Percentiles rank a stretch among this genome's conserved stretches.
These are phyloP conservation scores for Drosophila serrata DNA, from an alignment of 1,140 invertebrate genomes.

Conservation along the genomic window DNA sequence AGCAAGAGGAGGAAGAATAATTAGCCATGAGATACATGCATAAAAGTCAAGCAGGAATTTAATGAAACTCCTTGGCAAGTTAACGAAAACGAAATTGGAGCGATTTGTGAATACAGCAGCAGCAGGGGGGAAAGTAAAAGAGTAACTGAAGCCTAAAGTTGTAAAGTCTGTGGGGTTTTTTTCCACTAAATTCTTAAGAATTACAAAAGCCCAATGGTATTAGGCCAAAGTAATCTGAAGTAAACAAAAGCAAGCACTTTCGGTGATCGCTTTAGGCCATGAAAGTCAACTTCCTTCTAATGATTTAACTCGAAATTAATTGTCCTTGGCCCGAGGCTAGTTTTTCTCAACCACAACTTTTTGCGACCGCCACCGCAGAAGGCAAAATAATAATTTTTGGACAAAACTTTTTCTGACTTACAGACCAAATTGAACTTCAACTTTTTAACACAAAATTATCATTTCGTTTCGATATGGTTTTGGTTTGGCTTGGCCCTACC, in stretches of 20 bases:
- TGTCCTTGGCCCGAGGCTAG: slow-evolving; percentile 20
- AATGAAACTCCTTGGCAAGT: slow-evolving; percentile 33
- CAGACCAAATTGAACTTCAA: slow-evolving; percentile 34
- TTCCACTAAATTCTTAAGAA: neutral
- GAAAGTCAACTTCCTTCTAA: slow-evolving; percentile 33
- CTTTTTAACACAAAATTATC: slow-evolving; percentile 47
- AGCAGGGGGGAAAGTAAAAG: neutral
- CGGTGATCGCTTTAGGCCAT: neutral
- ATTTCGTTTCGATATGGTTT: slow-evolving; percentile 10
- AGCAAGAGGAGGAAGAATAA: slow-evolving; percentile 43
- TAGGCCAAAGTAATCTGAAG: neutral
- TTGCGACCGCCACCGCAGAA: slow-evolving; percentile 12
- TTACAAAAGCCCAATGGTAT: neutral
- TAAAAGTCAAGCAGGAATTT: slow-evolving; percentile 47
- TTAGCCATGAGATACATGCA: slow-evolving; percentile 43
- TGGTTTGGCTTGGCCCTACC: neutral
- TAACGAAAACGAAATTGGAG: slow-evolving; percentile 23
- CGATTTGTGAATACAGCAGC: slow-evolving; percentile 13
- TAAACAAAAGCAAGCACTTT: slow-evolving; percentile 12
- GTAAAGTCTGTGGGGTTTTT: neutral
- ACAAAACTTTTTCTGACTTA: slow-evolving; percentile 16
- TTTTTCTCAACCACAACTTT: neutral
- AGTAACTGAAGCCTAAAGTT: neutral
- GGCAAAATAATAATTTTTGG: slow-evolving; percentile 20
- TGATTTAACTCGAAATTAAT: slow-evolving; percentile 49